Evolutionary conservation across 2,797 vertebrate genomes (phyloP).

Genomic region (Premnoplex brunnescens): DNA sequence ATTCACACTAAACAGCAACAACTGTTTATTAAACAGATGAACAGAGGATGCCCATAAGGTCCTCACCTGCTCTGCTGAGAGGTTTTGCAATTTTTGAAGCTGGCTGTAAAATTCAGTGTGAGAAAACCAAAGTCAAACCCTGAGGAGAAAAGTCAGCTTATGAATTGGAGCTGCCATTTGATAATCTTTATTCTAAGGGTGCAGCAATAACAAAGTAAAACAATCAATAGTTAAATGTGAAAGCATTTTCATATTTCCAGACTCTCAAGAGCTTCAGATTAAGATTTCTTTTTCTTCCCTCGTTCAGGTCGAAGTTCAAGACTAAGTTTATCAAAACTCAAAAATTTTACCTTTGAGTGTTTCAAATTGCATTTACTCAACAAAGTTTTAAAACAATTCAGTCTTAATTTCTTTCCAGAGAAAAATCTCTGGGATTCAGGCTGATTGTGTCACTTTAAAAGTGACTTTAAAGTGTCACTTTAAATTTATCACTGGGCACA

Average conservation of each 20-base stretch:
- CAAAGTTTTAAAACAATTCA: not conserved
- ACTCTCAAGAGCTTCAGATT: not conserved
- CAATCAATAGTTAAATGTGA: not conserved
- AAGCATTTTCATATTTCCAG: not conserved
- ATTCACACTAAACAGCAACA: not conserved
- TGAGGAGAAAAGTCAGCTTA: not conserved
- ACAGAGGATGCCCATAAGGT: rapidly evolving
- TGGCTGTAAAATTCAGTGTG: not conserved
- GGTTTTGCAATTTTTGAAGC: not conserved
- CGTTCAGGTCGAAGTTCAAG: not conserved
- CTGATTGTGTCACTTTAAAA: not conserved
- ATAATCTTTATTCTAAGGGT: not conserved
- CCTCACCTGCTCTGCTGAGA: not conserved
- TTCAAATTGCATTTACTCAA: not conserved
- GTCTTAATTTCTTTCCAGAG: not conserved
- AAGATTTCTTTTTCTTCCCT: not conserved
- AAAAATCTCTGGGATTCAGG: not conserved
- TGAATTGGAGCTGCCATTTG: not conserved
- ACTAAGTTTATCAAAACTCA: not conserved
- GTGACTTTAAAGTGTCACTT: not conserved
- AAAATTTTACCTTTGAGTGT: not conserved
- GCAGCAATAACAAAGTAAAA: not conserved
- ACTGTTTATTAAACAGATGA: not conserved
- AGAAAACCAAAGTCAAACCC: not conserved
- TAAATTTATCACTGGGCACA: not conserved